These are phyloP conservation scores for Orbicella faveolata DNA, from an alignment of 64 coral and sea anemone species.

Conservation along the genomic window DNA sequence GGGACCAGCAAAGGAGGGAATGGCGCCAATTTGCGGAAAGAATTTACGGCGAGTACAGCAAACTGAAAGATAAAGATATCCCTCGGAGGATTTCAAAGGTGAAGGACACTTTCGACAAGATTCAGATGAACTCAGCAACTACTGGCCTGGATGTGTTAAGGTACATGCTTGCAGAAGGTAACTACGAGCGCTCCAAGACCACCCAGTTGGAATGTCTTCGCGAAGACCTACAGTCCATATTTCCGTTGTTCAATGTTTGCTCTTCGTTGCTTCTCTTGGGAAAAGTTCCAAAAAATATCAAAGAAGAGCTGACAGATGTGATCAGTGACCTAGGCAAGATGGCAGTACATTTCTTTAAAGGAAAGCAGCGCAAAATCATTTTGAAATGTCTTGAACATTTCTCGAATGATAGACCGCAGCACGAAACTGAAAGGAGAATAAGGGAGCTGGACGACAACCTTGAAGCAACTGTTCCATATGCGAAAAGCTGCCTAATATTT, in stretches of 20 bases:
- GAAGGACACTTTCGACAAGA: background rate
- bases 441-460: background rate
- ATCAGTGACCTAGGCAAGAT: background rate
- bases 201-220: background rate
- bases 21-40: slow-evolving; percentile 28
- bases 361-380: background rate
- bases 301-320: background rate
- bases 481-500: background rate
- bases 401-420: background rate
- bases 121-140: background rate
- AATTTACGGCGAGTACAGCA: background rate
- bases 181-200: background rate
- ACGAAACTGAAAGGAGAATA: background rate
- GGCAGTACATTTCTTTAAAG: background rate
- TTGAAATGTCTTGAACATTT: slow-evolving; percentile 28
- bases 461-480: background rate
- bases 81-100: background rate
- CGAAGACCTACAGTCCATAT: background rate
- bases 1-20: background rate
- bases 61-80: slow-evolving; percentile 10
- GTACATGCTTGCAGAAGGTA: background rate
- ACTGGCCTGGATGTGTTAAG: slow-evolving; percentile 17
- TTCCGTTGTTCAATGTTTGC: background rate
- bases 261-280: background rate
- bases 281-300: slow-evolving; percentile 3